phyloP scores from a whole-genome alignment of 2,113 vertebrate genomes.

The Epinephelus fuscoguttatus region DNA sequence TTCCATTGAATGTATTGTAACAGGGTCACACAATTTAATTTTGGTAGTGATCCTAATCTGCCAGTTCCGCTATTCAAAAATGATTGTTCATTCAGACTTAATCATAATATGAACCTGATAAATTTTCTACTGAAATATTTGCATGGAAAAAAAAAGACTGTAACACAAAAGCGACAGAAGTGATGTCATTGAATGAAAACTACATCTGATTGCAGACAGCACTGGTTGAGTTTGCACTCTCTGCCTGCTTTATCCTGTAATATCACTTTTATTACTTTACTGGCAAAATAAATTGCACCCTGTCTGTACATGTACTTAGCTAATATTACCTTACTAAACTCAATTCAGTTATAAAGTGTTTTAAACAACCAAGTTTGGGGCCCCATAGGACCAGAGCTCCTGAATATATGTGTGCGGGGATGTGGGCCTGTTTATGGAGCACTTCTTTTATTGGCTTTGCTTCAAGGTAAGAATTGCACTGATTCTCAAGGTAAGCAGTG shows the following conservation, averaged over 20 bases:
- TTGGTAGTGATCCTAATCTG: conserved; percentile 2
- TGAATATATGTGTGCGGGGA: conserved; percentile 3
- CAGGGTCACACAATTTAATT: neutral
- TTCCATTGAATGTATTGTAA: conserved; percentile 1
- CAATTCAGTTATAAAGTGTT: neutral
- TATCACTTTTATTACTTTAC: neutral
- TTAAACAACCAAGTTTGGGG: neutral
- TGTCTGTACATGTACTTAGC: neutral
- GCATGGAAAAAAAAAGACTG: conserved; percentile 15
- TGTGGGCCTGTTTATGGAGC: conserved; percentile 19
- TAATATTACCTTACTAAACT: neutral
- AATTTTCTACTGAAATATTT: neutral
- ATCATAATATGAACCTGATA: neutral
- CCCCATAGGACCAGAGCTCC: neutral
- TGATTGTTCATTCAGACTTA: neutral
- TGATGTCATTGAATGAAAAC: conserved; percentile 5
- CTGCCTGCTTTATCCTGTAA: neutral
- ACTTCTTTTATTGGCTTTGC: conserved; percentile 13
- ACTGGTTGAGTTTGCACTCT: neutral
- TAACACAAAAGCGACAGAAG: neutral
- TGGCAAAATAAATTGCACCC: neutral
- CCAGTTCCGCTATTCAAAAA: neutral
- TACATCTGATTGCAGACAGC: neutral
- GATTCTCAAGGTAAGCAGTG: conserved; percentile 21
- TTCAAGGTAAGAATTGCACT: conserved; percentile 17